phyloP scores from a whole-genome alignment of 2,113 vertebrate species.

The Willisornis vidua region DNA sequence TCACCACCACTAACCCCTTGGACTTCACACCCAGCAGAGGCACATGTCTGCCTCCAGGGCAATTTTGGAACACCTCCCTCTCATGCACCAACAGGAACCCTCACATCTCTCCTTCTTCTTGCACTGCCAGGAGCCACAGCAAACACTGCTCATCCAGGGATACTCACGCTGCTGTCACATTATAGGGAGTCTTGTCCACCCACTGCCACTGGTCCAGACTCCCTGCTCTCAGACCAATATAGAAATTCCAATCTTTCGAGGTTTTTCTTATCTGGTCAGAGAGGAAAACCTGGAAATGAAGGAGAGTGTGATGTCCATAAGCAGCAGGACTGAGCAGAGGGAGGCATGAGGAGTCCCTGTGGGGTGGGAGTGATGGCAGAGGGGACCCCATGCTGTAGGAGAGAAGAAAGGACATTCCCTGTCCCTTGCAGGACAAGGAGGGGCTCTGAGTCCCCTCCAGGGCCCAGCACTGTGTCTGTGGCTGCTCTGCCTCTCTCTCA shows the following conservation, averaged over 20 bases:
- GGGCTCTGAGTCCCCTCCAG: too few species aligned
- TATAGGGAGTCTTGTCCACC: slow-evolving; percentile 58
- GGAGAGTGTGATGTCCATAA: not conserved
- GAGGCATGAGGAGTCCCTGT: not conserved
- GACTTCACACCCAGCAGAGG: not conserved
- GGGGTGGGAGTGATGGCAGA: not conserved
- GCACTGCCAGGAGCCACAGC: not conserved
- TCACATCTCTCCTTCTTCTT: not conserved
- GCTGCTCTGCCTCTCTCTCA: not conserved
- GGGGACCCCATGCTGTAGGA: too few species aligned
- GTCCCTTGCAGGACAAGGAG: too few species aligned
- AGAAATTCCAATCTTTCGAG: rapidly evolving
- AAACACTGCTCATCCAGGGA: not conserved
- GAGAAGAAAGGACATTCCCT: too few species aligned
- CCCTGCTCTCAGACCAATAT: slow-evolving; percentile 39
- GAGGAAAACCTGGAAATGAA: slow-evolving; percentile 53
- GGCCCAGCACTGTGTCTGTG: too few species aligned
- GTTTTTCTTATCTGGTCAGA: rapidly evolving
- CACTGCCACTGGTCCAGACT: slow-evolving; percentile 37
- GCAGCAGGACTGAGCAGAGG: not conserved
- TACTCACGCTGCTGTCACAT: slow-evolving; percentile 15
- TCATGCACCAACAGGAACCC: not conserved
- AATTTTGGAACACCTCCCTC: not conserved
- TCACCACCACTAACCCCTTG: not conserved
- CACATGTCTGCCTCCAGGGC: not conserved